These are phyloP conservation scores for Pseudomugil gertrudae DNA, from an alignment of 2,797 vertebrate genomes.

Conservation along the genomic window DNA sequence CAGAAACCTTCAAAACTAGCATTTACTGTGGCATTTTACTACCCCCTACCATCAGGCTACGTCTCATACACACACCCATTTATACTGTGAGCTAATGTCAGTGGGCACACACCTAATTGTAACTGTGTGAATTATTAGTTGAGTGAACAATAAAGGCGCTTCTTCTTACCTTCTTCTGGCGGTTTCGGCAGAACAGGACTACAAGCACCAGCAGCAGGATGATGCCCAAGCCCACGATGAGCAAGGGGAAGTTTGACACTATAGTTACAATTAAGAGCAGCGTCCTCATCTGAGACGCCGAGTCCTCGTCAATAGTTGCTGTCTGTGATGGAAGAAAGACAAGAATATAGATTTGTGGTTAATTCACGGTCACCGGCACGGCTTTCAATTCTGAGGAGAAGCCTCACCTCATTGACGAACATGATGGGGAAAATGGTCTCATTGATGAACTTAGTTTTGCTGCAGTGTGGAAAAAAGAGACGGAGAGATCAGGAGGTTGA, in stretches of 20 bases:
- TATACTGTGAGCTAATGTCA: conserved; percentile 45
- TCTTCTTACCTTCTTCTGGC: conserved; percentile 82
- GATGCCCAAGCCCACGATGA: conserved; percentile 83
- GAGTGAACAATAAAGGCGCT: neutral
- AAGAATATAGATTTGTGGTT: conserved; percentile 2
- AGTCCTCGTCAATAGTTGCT: conserved; percentile 82
- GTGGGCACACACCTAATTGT: conserved; percentile 17
- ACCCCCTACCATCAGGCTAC: conserved; percentile 8
- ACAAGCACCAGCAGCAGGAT: conserved; percentile 83
- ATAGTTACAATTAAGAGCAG: conserved; percentile 81
- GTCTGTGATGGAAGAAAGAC: conserved; percentile 64
- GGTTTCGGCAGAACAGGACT: conserved; percentile 82
- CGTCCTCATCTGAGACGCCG: conserved; percentile 81
- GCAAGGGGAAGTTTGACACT: conserved; percentile 83
- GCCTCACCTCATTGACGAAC: conserved; percentile 86
- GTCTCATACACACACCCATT: conserved; percentile 23
- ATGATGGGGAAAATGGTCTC: conserved; percentile 87
- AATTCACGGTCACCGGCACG: neutral
- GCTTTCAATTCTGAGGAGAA: neutral
- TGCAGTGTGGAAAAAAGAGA: conserved; percentile 45
- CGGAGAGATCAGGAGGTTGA: conserved; percentile 19
- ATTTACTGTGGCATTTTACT: conserved; percentile 20
- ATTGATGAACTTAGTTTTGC: conserved; percentile 77
- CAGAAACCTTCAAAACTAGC: conserved; percentile 9
- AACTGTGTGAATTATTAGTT: conserved; percentile 41